Conservation (phyloP, 2,888 invertebrate genomes). For the Chrysotoxum bicinctum region DNA sequence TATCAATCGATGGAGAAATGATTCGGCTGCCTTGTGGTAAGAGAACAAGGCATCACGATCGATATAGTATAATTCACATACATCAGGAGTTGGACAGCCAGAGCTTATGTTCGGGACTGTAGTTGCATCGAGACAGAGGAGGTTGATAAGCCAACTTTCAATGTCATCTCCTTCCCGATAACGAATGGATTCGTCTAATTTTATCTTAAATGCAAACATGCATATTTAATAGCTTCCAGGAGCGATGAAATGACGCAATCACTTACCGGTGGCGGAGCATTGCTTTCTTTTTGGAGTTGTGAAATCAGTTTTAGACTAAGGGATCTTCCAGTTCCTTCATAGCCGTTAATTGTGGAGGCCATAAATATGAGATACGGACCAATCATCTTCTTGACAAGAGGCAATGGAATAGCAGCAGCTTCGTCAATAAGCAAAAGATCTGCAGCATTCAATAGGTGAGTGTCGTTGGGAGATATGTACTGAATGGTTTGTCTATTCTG, state of each 20-base stretch:
- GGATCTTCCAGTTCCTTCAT: slow-evolving; percentile 98
- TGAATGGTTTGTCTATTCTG: slow-evolving; percentile 97
- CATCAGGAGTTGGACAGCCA: slow-evolving; percentile 94
- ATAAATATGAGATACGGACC: slow-evolving; percentile 96
- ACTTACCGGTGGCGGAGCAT: slow-evolving; percentile 85
- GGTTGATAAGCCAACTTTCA: slow-evolving; percentile 94
- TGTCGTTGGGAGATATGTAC: slow-evolving; percentile 97
- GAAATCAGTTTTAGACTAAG: slow-evolving; percentile 96
- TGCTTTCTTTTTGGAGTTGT: slow-evolving; percentile 87
- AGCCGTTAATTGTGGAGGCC: slow-evolving; percentile 98
- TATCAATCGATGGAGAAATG: slow-evolving; percentile 95
- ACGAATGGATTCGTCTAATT: slow-evolving; percentile 96
- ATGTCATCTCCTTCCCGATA: slow-evolving; percentile 93
- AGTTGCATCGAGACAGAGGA: slow-evolving; percentile 95
- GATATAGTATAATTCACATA: slow-evolving; percentile 94
- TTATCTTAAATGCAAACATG: slow-evolving; percentile 83
- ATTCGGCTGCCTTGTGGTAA: slow-evolving; percentile 95
- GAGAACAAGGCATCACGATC: slow-evolving; percentile 97
- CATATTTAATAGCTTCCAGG: background rate
- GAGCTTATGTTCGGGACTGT: slow-evolving; percentile 84
- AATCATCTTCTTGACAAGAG: slow-evolving; percentile 93
- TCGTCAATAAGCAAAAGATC: slow-evolving; percentile 98
- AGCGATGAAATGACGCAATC: background rate
- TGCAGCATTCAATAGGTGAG: slow-evolving; percentile 93
- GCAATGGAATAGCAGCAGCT: slow-evolving; percentile 98